A percentile compares a stretch with the other conserved stretches of the same genome.
These are phyloP conservation scores for Gnatocerus cornutus DNA, from an alignment of 2,888 invertebrate species.

Conservation along the genomic window DNA sequence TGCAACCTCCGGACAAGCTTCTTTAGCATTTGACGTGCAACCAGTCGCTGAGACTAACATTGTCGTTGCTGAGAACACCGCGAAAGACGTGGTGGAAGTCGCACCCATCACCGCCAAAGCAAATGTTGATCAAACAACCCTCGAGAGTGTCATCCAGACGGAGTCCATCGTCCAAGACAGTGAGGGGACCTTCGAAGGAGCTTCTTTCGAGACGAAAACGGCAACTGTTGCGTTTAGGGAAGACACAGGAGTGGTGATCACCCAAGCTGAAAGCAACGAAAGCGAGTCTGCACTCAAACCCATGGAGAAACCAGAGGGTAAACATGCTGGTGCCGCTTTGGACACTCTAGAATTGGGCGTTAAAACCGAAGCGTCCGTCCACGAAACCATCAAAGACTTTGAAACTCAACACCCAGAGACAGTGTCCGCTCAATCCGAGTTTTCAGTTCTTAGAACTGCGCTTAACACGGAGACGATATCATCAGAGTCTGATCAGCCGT, in stretches of 20 bases:
- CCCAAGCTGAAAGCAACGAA: conserved; percentile 73
- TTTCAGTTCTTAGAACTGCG: conserved; percentile 68
- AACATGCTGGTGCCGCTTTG: conserved; percentile 66
- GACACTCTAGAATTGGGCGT: conserved; percentile 71
- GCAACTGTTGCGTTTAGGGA: conserved; percentile 70
- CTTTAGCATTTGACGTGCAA: conserved; percentile 65
- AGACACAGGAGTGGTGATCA: conserved; percentile 70
- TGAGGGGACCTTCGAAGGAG: conserved; percentile 69
- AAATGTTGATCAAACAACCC: conserved; percentile 70
- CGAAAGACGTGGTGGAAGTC: conserved; percentile 58
- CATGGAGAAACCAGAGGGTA: conserved; percentile 64
- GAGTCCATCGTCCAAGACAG: conserved; percentile 68
- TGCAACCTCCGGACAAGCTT: conserved; percentile 67
- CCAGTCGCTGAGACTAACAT: conserved; percentile 71
- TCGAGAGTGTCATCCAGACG: conserved; percentile 70
- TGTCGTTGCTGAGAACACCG: conserved; percentile 65
- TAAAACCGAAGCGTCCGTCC: conserved; percentile 71
- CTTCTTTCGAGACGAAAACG: conserved; percentile 66
- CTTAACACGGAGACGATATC: conserved; percentile 70
- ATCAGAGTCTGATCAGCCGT: conserved; percentile 69
- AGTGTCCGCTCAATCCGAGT: conserved; percentile 66
- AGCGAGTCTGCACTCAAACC: conserved; percentile 68
- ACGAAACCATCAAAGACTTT: conserved; percentile 68
- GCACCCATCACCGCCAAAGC: conserved; percentile 69
- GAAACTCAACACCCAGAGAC: conserved; percentile 62